A percentile compares a stretch with the other conserved stretches of the same genome.
Conservation (phyloP, 2,888 invertebrate species). For the Cantharis rufa region DNA sequence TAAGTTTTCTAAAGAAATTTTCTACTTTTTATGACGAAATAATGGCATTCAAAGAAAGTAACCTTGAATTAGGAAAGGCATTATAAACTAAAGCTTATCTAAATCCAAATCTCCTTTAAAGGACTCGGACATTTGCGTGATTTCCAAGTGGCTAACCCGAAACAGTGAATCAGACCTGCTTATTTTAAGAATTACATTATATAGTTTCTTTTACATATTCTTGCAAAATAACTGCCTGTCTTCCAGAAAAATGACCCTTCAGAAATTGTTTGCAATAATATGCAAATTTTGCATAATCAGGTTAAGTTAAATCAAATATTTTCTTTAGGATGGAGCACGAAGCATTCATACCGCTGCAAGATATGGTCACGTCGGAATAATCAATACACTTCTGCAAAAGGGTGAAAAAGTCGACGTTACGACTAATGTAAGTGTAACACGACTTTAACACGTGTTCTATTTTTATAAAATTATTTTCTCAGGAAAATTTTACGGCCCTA, state of each 20-base stretch:
- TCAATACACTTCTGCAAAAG: constrained; percentile 92
- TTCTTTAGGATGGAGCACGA: constrained; percentile 82
- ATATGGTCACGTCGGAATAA: constrained; percentile 96
- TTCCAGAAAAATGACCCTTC: neutral
- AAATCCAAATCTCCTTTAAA: neutral
- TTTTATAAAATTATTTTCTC: constrained; percentile 37
- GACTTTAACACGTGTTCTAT: constrained; percentile 5
- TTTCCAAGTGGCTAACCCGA: neutral
- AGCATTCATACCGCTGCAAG: constrained; percentile 97
- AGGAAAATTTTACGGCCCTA: constrained; percentile 97
- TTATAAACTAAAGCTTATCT: neutral
- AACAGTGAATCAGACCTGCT: neutral
- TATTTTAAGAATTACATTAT: neutral
- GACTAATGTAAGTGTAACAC: constrained; percentile 76
- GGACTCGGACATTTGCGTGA: neutral
- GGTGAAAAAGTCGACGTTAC: constrained; percentile 96
- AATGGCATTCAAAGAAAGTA: neutral
- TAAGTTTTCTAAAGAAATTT: neutral
- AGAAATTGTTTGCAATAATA: constrained; percentile 24
- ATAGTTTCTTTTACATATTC: neutral
- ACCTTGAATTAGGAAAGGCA: neutral
- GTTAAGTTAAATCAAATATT: constrained; percentile 5
- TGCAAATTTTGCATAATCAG: constrained; percentile 18
- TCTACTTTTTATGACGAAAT: neutral
- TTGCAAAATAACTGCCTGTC: neutral